Percentiles rank a stretch among this genome's conserved stretches.
phyloP scores from a whole-genome alignment of 2,113 vertebrate species.

The Orientallactaga bullata region DNA sequence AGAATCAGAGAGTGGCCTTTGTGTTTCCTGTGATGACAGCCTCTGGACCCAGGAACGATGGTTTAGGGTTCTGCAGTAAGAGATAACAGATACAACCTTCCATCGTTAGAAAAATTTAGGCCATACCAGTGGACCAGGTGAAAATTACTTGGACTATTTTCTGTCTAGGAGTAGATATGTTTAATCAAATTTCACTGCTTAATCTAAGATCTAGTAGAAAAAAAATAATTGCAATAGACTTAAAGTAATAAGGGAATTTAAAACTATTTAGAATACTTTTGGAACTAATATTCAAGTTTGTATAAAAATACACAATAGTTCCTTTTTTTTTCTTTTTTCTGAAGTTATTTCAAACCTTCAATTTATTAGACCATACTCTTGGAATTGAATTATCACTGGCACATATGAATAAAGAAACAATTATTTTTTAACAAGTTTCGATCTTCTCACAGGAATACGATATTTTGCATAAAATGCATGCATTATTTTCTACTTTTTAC shows the following conservation, averaged over 20 bases:
- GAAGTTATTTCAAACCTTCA: slow-evolving; percentile 30
- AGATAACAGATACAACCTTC: too few relatives aligned
- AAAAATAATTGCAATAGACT: background rate
- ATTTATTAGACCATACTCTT: background rate
- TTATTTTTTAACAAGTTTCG: slow-evolving; percentile 40
- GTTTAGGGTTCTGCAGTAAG: background rate
- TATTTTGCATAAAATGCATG: background rate
- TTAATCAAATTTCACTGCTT: slow-evolving; percentile 27
- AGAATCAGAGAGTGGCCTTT: background rate
- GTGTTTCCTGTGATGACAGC: background rate
- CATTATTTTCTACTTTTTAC: slow-evolving; percentile 47
- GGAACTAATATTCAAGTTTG: background rate
- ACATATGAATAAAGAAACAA: slow-evolving; percentile 52
- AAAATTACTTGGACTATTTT: background rate
- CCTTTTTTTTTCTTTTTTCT: background rate
- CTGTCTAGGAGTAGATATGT: background rate
- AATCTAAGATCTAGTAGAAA: background rate
- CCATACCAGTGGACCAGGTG: background rate
- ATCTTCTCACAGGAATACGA: slow-evolving; percentile 19
- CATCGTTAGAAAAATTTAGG: background rate
- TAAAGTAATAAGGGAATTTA: slow-evolving; percentile 30
- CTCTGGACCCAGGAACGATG: background rate
- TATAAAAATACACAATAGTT: background rate
- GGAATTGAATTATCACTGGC: slow-evolving; percentile 21
- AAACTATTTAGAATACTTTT: slow-evolving; percentile 54